phyloP scores from a whole-genome alignment of 2,797 vertebrate species.

The Scyliorhinus canicula region DNA sequence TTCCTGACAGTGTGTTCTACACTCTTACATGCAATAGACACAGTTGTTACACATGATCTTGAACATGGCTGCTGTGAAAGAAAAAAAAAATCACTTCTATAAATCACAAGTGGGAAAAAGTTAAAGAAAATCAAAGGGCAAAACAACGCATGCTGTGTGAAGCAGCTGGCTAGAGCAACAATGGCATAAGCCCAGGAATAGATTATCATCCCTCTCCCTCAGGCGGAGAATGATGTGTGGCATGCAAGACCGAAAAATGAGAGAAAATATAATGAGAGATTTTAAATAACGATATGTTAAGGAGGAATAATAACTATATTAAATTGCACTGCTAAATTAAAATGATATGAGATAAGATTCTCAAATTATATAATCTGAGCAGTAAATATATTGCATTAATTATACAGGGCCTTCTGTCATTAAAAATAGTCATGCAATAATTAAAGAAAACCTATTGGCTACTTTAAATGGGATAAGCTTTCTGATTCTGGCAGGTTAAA shows the following conservation, averaged over 20 bases:
- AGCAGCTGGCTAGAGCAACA: slow-evolving; percentile 2
- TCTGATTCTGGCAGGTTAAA: slow-evolving; percentile 20
- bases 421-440: slow-evolving; percentile 6
- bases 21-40: background rate
- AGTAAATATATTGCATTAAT: slow-evolving; percentile 28
- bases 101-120: background rate
- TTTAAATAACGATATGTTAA: slow-evolving; percentile 6
- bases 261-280: background rate
- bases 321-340: slow-evolving; percentile 23
- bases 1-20: background rate
- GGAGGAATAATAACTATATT: slow-evolving; percentile 5
- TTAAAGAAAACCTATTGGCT: slow-evolving; percentile 14
- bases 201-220: slow-evolving; percentile 12
- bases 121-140: slow-evolving; percentile 7
- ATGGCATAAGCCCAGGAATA: slow-evolving; percentile 11
- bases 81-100: background rate
- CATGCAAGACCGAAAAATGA: background rate
- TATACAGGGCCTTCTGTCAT: background rate
- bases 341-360: background rate
- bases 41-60: background rate
- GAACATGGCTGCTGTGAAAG: background rate
- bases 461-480: slow-evolving; percentile 27
- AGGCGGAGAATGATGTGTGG: background rate
- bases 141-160: background rate
- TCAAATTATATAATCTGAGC: background rate